Evolutionary conservation across 2,797 vertebrate species (phyloP).

Genomic region (Sebastes iracundus): DNA sequence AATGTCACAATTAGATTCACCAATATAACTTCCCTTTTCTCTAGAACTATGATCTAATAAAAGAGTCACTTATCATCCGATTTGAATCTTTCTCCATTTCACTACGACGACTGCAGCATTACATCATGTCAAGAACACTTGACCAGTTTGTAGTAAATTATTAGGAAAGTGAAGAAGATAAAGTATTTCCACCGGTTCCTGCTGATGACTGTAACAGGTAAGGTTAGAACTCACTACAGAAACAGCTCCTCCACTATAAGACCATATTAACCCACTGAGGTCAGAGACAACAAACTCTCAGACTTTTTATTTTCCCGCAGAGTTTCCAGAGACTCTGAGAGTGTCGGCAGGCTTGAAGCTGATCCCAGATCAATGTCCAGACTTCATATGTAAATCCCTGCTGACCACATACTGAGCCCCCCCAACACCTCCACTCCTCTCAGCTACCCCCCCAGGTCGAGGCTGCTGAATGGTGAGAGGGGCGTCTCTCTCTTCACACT

Average conservation of each 20-base stretch:
- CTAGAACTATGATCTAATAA: not conserved
- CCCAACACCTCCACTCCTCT: constrained; percentile 34
- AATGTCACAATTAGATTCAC: not conserved
- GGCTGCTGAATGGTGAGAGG: constrained; percentile 56
- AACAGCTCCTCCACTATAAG: no score
- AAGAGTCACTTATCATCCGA: not conserved
- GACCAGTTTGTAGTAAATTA: not conserved
- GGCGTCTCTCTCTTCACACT: constrained; percentile 34
- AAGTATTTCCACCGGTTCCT: no score
- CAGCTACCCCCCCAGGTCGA: constrained; percentile 51
- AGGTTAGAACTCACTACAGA: not conserved
- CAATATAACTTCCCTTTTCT: not conserved
- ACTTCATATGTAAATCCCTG: constrained; percentile 74
- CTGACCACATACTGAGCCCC: constrained; percentile 55
- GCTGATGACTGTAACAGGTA: no score
- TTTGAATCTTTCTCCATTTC: not conserved
- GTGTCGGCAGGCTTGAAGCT: constrained; percentile 24
- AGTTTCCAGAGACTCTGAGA: constrained; percentile 13
- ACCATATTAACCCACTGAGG: not conserved
- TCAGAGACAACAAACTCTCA: not conserved
- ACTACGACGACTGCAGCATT: not conserved
- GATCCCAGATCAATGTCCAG: constrained; percentile 54
- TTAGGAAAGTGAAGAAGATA: not conserved
- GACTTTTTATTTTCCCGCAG: not conserved
- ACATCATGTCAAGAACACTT: not conserved